Percentiles rank a stretch among this genome's conserved stretches.
Evolutionary conservation across 2,888 invertebrate species (phyloP).

Genomic region (Cataglyphis altisquamis): DNA sequence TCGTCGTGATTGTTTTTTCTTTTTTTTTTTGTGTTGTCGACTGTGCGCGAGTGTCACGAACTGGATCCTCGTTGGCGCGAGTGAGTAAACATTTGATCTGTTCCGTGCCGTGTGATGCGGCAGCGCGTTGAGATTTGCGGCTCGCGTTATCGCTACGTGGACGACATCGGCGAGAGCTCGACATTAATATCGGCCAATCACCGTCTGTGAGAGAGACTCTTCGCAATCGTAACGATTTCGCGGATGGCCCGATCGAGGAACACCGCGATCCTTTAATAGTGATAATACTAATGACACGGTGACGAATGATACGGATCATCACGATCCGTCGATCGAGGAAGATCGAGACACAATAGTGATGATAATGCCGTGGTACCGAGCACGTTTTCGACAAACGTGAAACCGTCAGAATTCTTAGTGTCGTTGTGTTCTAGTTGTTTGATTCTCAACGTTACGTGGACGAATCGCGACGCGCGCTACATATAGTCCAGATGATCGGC

Average conservation of each 20-base stretch:
- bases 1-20: constrained; percentile 41
- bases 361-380: constrained; percentile 77
- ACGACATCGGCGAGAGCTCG: constrained; percentile 43
- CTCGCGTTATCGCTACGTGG: constrained; percentile 48
- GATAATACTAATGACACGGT: constrained; percentile 46
- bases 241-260: constrained; percentile 20
- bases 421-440: constrained; percentile 1
- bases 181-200: constrained; percentile 7
- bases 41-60: constrained; percentile 60
- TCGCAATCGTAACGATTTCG: constrained; percentile 7
- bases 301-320: constrained; percentile 47
- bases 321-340: constrained; percentile 45
- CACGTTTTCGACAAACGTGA: constrained; percentile 70
- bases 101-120: constrained; percentile 66
- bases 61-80: constrained; percentile 49
- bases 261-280: constrained; percentile 41
- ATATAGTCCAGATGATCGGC: constrained; percentile 2
- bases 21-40: constrained; percentile 32
- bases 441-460: not conserved
- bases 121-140: constrained; percentile 47
- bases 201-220: constrained; percentile 26
- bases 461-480: not conserved
- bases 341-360: constrained; percentile 58
- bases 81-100: constrained; percentile 56
- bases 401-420: constrained; percentile 36